Conservation (phyloP, 2,797 vertebrate genomes). For the Fringilla coelebs region DNA sequence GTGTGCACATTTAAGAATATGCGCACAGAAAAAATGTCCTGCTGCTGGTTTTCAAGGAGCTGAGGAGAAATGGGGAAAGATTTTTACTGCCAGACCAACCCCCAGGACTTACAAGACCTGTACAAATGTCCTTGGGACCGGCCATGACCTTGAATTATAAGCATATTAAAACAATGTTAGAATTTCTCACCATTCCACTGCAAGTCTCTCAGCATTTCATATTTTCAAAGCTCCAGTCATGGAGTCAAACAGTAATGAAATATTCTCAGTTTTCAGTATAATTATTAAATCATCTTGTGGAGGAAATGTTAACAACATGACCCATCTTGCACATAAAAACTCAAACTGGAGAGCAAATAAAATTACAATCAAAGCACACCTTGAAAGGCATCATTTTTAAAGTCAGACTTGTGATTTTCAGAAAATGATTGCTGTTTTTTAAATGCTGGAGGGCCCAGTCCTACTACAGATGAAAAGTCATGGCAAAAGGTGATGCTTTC, state of each 20-base stretch:
- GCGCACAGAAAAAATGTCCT: not conserved
- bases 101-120: not conserved
- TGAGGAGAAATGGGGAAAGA: not conserved
- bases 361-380: not conserved
- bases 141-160: not conserved
- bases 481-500: not conserved
- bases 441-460: not conserved
- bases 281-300: not conserved
- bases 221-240: not conserved
- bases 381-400: not conserved
- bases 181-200: not conserved
- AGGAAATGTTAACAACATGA: not conserved
- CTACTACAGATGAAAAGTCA: not conserved
- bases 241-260: not conserved
- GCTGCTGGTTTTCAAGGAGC: not conserved
- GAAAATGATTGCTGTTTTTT: not conserved
- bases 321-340: not conserved
- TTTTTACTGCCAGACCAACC: not conserved
- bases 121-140: rapidly evolving
- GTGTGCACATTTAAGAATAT: rapidly evolving
- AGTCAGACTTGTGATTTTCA: not conserved
- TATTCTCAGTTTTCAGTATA: not conserved
- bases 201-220: not conserved
- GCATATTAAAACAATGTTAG: not conserved
- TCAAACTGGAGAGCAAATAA: not conserved